A percentile compares a stretch with the other conserved stretches of the same genome.
Evolutionary conservation across 2,888 invertebrate genomes (phyloP).

Genomic region (Linyphia triangularis): DNA sequence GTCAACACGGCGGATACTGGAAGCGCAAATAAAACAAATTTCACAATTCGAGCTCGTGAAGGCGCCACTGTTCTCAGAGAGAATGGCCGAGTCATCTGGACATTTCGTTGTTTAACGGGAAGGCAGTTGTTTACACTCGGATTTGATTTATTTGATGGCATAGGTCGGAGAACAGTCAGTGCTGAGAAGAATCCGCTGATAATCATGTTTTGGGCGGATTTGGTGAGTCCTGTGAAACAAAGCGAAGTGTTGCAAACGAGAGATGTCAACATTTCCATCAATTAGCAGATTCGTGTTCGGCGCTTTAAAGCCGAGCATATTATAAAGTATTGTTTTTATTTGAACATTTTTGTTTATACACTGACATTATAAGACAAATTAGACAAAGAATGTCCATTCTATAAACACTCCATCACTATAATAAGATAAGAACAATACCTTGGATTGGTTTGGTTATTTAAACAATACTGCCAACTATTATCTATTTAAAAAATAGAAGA

Average conservation of each 20-base stretch:
- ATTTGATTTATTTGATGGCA: conserved; percentile 53
- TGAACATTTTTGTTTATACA: too few species aligned
- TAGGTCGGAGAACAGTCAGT: not conserved
- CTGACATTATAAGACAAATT: too few species aligned
- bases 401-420: too few species aligned
- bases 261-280: too few species aligned
- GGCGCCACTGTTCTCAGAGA: conserved; percentile 1
- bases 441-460: too few species aligned
- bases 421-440: too few species aligned
- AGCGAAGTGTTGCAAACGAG: not conserved
- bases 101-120: conserved; percentile 20
- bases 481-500: too few species aligned
- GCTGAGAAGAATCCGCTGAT: conserved; percentile 12
- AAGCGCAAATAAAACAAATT: conserved; percentile 41
- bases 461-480: too few species aligned
- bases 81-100: not conserved
- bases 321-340: too few species aligned
- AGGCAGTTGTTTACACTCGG: conserved; percentile 48
- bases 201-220: not conserved
- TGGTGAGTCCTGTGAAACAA: not conserved
- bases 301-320: too few species aligned
- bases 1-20: conserved; percentile 5
- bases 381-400: too few species aligned
- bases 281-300: too few species aligned
- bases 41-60: conserved; percentile 1